A percentile compares a stretch with the other conserved stretches of the same genome.
phyloP scores from a whole-genome alignment of 2,888 invertebrate genomes.

The Crocallis elinguaria region DNA sequence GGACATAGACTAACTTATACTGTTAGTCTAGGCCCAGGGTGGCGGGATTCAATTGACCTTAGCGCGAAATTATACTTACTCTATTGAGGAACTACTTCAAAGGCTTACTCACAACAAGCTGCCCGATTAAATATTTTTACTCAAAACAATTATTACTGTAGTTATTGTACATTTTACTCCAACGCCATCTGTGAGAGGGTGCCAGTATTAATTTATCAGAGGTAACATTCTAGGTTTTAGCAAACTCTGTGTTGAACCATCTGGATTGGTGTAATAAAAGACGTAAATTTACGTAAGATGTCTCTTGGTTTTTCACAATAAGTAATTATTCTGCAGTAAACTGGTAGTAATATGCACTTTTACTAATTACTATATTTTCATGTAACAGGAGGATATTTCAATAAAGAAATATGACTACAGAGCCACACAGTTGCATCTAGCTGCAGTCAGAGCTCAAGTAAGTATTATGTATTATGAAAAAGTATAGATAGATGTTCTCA shows the following conservation, averaged over 20 bases:
- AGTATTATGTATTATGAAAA: too few relatives aligned
- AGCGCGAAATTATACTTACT: too few relatives aligned
- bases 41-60: too few relatives aligned
- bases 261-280: neutral
- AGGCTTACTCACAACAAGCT: too few relatives aligned
- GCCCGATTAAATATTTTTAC: neutral
- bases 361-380: conserved; percentile 7
- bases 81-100: too few relatives aligned
- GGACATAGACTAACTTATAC: too few relatives aligned
- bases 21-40: too few relatives aligned
- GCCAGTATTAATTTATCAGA: neutral
- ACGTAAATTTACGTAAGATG: neutral
- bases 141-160: neutral
- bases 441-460: conserved; percentile 96
- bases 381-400: conserved; percentile 93
- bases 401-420: conserved; percentile 97
- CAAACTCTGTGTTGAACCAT: neutral
- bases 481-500: too few relatives aligned
- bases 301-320: neutral
- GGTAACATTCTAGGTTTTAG: neutral
- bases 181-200: conserved; percentile 37
- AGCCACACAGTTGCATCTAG: conserved; percentile 95
- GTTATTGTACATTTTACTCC: neutral
- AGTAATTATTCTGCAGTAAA: neutral
- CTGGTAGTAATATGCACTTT: neutral